These are phyloP conservation scores for Crotalus helleri DNA, from an alignment of 2,113 vertebrate genomes.

Conservation along the genomic window DNA sequence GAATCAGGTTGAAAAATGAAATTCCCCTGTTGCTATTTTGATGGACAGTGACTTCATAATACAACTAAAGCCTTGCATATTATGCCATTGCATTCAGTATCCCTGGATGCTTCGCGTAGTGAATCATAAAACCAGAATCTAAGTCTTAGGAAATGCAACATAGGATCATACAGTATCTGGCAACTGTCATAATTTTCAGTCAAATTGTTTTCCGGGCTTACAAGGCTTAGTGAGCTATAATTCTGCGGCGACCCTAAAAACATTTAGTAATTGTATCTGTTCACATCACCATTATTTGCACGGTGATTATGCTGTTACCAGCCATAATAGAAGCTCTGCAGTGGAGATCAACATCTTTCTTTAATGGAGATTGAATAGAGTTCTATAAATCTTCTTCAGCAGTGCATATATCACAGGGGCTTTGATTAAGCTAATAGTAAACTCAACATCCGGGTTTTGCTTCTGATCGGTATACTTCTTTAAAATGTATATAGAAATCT, in stretches of 20 bases:
- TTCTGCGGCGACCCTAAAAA: conserved; percentile 24
- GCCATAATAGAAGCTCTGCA: background rate
- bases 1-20: conserved; percentile 62
- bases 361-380: conserved; percentile 29
- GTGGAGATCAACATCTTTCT: conserved; percentile 10
- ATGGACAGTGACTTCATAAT: conserved; percentile 60
- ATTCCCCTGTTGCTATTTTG: conserved; percentile 49
- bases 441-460: background rate
- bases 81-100: conserved; percentile 57
- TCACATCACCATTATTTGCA: background rate
- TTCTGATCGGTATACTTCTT: background rate
- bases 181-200: conserved; percentile 18
- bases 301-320: background rate
- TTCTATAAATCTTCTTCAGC: conserved; percentile 16
- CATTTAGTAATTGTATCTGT: conserved; percentile 32
- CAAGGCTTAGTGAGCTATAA: conserved; percentile 9
- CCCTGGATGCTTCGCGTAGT: conserved; percentile 43
- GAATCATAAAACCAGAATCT: conserved; percentile 58
- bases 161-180: conserved; percentile 15
- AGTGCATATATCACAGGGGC: background rate
- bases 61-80: conserved; percentile 62
- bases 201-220: conserved; percentile 23
- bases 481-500: background rate
- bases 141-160: conserved; percentile 25
- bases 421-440: background rate